These are phyloP conservation scores for Prionailurus viverrinus DNA, from an alignment of 2,113 vertebrate species.

Conservation along the genomic window DNA sequence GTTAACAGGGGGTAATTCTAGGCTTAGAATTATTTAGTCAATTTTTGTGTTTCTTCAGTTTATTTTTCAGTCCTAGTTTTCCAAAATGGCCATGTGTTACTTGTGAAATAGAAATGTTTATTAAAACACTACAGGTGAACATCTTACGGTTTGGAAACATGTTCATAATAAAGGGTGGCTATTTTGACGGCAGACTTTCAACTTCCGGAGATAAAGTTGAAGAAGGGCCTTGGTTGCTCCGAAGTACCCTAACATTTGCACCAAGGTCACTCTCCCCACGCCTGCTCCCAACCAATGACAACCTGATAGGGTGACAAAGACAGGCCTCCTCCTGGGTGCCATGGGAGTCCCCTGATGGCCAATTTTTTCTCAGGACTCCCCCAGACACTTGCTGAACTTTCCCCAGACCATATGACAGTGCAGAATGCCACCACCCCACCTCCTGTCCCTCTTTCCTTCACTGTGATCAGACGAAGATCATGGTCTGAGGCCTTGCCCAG, in stretches of 20 bases:
- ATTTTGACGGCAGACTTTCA: background rate
- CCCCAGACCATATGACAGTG: background rate
- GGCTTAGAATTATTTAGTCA: constrained; percentile 8
- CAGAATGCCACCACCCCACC: too few relatives aligned
- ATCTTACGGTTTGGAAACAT: background rate
- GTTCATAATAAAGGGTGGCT: background rate
- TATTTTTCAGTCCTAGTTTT: background rate
- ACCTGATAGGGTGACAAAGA: background rate
- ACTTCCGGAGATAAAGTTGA: background rate
- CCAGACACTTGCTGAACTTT: background rate
- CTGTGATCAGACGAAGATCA: background rate
- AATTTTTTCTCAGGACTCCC: too few relatives aligned
- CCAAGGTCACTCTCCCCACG: background rate
- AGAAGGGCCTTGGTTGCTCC: background rate
- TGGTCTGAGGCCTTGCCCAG: background rate
- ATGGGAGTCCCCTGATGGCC: background rate
- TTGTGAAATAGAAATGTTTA: constrained; percentile 18
- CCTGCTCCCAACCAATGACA: background rate
- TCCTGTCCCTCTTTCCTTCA: background rate
- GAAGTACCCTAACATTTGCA: background rate
- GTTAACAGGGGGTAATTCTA: background rate
- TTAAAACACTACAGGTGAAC: background rate
- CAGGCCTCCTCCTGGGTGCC: background rate
- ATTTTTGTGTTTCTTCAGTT: background rate
- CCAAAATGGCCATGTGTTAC: background rate